Conservation (phyloP, 2,888 invertebrate genomes). For the Iselma pallidipennis region DNA sequence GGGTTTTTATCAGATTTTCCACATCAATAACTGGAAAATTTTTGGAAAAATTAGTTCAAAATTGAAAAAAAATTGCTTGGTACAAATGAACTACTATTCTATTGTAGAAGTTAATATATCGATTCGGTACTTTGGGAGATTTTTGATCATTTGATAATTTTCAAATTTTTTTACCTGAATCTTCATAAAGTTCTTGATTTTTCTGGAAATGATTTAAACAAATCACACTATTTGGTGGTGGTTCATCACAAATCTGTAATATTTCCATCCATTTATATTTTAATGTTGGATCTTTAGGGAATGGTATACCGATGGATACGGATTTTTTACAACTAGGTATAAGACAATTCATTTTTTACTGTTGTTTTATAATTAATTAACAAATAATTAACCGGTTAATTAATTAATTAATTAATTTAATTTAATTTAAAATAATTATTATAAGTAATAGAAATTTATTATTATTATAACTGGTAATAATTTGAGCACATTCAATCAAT, state of each 20-base stretch:
- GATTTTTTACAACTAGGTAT: slow-evolving; percentile 45
- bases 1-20: background rate
- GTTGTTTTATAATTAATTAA: too few species aligned
- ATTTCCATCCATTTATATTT: slow-evolving; percentile 41
- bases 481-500: background rate
- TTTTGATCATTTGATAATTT: background rate
- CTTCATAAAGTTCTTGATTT: slow-evolving; percentile 16
- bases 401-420: background rate
- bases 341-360: slow-evolving; percentile 36
- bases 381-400: too few species aligned
- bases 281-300: slow-evolving; percentile 41
- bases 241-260: slow-evolving; percentile 34
- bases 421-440: background rate
- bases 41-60: background rate
- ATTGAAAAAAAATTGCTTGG: too few species aligned
- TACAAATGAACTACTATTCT: background rate
- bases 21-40: background rate
- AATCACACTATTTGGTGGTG: slow-evolving; percentile 37
- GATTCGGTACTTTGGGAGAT: background rate
- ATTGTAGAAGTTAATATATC: background rate
- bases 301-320: slow-evolving; percentile 40
- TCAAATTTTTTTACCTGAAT: slow-evolving; percentile 6
- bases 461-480: background rate
- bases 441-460: background rate
- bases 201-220: slow-evolving; percentile 47